Conservation (phyloP, 2,888 invertebrate genomes). For the Cynaeus angustus region DNA sequence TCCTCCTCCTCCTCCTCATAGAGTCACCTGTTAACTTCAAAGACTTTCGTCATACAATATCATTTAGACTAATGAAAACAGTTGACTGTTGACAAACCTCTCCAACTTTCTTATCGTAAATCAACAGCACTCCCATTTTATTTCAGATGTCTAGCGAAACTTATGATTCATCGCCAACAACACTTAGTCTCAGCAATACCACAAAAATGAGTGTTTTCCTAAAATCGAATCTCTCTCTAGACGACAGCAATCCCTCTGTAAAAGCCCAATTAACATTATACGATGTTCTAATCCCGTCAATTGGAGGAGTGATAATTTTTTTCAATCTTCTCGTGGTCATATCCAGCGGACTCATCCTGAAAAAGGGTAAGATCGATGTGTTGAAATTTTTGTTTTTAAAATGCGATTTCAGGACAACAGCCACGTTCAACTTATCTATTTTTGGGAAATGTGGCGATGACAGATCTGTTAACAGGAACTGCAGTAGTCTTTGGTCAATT, state of each 20-base stretch:
- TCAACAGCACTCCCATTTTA: constrained; percentile 31
- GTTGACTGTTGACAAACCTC: background rate
- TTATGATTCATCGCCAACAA: constrained; percentile 13
- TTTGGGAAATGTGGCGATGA: constrained; percentile 79
- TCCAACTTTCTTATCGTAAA: constrained; percentile 15
- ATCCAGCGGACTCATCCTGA: constrained; percentile 79
- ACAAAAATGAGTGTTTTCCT: constrained; percentile 21
- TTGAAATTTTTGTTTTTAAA: background rate
- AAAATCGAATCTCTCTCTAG: constrained; percentile 46
- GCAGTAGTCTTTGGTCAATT: constrained; percentile 75
- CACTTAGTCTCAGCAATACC: background rate
- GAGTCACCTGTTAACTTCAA: too few relatives aligned
- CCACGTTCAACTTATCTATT: constrained; percentile 79
- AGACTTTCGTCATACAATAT: too few relatives aligned
- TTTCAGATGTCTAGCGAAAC: constrained; percentile 23
- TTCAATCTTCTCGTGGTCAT: constrained; percentile 78
- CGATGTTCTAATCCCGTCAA: constrained; percentile 74
- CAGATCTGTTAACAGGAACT: constrained; percentile 78
- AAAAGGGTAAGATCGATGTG: constrained; percentile 72
- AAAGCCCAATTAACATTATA: constrained; percentile 72
- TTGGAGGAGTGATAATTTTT: constrained; percentile 75
- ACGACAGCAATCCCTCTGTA: constrained; percentile 45
- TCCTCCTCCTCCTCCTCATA: too few relatives aligned
- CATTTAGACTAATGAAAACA: too few relatives aligned
- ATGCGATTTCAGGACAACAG: constrained; percentile 73